phyloP scores from a whole-genome alignment of 2,888 invertebrate genomes.

The Carcina quercana region DNA sequence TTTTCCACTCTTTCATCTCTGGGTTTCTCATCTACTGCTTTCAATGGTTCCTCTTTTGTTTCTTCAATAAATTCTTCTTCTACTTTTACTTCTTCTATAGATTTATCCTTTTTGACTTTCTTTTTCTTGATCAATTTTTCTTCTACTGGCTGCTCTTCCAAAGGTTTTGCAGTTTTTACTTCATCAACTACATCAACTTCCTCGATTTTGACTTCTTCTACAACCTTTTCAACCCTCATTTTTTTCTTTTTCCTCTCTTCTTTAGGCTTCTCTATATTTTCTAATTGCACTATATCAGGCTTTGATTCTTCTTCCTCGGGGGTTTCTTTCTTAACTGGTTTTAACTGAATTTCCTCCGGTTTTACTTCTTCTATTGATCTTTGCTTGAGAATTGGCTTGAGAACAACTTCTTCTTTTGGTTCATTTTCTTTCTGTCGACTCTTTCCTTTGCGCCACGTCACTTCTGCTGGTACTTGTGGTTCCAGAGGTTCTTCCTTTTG shows the following conservation, averaged over 20 bases:
- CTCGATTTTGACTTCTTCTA: conserved; percentile 40
- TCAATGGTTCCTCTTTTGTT: conserved; percentile 22
- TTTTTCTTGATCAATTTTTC: conserved; percentile 42
- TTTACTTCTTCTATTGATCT: conserved; percentile 35
- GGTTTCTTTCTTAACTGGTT: conserved; percentile 23
- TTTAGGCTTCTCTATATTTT: conserved; percentile 28
- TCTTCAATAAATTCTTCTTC: conserved; percentile 28
- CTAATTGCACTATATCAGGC: conserved; percentile 36
- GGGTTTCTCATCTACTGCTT: conserved; percentile 29
- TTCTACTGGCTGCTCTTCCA: conserved; percentile 48
- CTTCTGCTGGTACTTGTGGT: conserved; percentile 37
- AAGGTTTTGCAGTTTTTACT: conserved; percentile 21
- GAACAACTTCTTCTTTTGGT: conserved; percentile 18
- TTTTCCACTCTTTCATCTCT: conserved; percentile 16
- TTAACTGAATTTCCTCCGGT: conserved; percentile 50
- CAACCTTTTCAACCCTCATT: conserved; percentile 27
- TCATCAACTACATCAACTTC: conserved; percentile 45
- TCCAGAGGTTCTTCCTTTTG: conserved; percentile 23
- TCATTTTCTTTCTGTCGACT: conserved; percentile 29
- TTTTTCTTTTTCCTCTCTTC: conserved; percentile 26
- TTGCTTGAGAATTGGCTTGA: conserved; percentile 37
- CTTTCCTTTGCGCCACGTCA: conserved; percentile 30
- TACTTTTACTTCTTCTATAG: conserved; percentile 27
- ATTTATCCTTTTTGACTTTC: conserved; percentile 20
- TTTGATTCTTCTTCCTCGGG: conserved; percentile 32